Evolutionary conservation across 2,113 vertebrate genomes (phyloP).

Genomic region (Sebastes fasciatus): DNA sequence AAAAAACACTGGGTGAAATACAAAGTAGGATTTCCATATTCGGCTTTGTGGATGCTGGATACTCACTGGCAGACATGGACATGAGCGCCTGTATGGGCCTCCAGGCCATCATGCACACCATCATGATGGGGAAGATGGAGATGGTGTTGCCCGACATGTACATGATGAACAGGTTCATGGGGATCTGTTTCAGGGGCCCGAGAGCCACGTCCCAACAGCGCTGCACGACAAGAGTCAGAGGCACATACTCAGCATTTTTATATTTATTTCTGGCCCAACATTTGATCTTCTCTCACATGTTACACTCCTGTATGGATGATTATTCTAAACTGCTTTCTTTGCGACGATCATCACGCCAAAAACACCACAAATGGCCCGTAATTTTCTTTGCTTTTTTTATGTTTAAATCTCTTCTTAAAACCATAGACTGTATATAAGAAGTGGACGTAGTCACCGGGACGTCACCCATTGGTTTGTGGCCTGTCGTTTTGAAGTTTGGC

Average conservation of each 20-base stretch:
- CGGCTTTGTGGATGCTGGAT: background rate
- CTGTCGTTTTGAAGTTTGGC: too few species aligned
- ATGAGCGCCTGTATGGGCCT: conserved; percentile 97
- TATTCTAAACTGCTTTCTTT: background rate
- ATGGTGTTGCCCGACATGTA: conserved; percentile 99
- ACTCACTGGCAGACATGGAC: conserved; percentile 97
- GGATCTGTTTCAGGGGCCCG: conserved; percentile 97
- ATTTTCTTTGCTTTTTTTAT: background rate
- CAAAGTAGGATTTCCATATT: background rate
- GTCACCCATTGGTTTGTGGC: too few species aligned
- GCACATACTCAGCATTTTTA: background rate
- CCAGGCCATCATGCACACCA: conserved; percentile 99
- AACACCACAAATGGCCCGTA: background rate
- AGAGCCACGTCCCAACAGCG: conserved; percentile 98
- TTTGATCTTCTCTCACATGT: background rate
- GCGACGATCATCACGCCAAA: too few species aligned
- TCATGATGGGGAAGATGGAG: conserved; percentile 99
- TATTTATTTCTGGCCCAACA: background rate
- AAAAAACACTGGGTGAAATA: background rate
- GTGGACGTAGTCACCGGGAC: too few species aligned
- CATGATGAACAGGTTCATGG: conserved; percentile 99
- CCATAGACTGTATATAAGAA: too few species aligned
- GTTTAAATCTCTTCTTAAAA: background rate
- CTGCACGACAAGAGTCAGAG: conserved; percentile 70
- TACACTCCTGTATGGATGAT: background rate